A percentile compares a stretch with the other conserved stretches of the same genome.
Conservation (phyloP, 2,113 vertebrate species). For the Corapipo altera region DNA sequence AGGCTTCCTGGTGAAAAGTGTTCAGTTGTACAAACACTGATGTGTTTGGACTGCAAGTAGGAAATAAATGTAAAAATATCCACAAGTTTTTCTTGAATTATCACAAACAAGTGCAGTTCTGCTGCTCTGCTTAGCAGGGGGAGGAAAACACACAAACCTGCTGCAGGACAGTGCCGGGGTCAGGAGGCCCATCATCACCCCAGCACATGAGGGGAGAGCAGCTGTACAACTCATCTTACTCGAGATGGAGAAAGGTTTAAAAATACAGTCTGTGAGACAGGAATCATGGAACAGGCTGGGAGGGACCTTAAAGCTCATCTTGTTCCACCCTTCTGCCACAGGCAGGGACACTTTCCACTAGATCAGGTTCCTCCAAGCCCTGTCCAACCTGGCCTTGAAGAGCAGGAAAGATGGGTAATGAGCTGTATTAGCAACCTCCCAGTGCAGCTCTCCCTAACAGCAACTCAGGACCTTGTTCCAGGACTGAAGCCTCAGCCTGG, state of each 20-base stretch:
- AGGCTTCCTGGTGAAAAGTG: neutral
- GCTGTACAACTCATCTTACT: neutral
- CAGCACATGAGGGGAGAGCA: neutral
- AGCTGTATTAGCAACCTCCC: neutral
- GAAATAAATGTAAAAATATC: neutral
- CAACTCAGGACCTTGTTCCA: too few species aligned
- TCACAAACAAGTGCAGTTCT: neutral
- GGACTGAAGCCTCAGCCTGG: neutral
- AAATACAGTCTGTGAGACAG: neutral
- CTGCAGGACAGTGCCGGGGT: fast-evolving
- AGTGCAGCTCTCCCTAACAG: too few species aligned
- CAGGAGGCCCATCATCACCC: neutral
- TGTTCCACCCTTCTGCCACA: fast-evolving
- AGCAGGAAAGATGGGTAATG: neutral
- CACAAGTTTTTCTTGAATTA: neutral
- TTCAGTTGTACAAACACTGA: neutral
- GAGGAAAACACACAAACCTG: neutral
- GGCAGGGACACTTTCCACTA: neutral
- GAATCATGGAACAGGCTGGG: neutral
- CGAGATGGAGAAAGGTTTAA: fast-evolving
- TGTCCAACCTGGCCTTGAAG: neutral
- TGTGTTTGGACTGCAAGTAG: neutral
- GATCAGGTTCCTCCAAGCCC: neutral
- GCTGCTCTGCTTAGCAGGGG: neutral
- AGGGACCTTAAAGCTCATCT: neutral